These are phyloP conservation scores for Rhyacichthys aspro DNA, from an alignment of 2,797 vertebrate species.

Conservation along the genomic window DNA sequence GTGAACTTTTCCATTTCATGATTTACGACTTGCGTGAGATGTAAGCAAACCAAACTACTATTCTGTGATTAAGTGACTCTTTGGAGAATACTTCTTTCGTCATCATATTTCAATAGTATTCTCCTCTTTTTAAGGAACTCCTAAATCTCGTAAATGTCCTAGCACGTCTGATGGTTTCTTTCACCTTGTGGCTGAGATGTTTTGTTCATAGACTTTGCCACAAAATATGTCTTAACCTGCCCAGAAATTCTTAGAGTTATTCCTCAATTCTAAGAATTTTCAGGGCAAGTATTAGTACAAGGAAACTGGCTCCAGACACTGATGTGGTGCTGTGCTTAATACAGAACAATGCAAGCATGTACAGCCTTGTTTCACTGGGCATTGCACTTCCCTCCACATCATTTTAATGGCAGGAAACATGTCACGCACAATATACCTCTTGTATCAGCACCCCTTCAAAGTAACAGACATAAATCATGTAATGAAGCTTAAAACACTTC, in stretches of 20 bases:
- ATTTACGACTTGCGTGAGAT: too few species aligned
- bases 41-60: too few species aligned
- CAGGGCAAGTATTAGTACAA: neutral
- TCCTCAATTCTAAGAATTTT: neutral
- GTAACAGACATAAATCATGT: slow-evolving; percentile 20
- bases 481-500: neutral
- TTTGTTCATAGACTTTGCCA: neutral
- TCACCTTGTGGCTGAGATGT: neutral
- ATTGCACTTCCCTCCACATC: neutral
- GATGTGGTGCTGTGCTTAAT: neutral
- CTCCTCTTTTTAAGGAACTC: neutral
- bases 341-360: neutral
- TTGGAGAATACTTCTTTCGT: too few species aligned
- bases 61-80: too few species aligned
- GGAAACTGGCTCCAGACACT: neutral
- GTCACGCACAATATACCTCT: neutral
- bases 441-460: neutral
- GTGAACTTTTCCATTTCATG: too few species aligned
- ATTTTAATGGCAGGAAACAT: slow-evolving; percentile 13
- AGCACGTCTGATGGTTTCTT: neutral
- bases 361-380: neutral
- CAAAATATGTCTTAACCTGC: neutral
- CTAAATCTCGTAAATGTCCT: neutral
- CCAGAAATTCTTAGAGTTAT: neutral
- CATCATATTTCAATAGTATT: neutral